Conservation (phyloP, 2,888 invertebrate species). For the Sepioteuthis lessoniana region DNA sequence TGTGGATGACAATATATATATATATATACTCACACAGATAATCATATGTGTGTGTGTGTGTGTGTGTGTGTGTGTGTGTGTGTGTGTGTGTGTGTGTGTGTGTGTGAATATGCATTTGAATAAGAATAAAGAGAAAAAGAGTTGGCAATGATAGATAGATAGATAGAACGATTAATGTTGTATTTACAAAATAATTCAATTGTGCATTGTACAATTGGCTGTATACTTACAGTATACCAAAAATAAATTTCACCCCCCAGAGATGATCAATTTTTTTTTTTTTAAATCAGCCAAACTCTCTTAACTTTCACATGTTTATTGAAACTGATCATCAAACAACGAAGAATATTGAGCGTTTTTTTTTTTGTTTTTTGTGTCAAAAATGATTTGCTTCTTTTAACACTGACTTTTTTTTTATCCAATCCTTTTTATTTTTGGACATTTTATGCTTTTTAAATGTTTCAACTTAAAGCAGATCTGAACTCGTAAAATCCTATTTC, state of each 20-base stretch:
- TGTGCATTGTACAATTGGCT: not conserved
- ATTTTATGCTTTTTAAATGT: not conserved
- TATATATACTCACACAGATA: no score
- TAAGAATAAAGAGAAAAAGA: no score
- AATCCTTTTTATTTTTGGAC: not conserved
- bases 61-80: no score
- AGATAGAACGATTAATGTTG: not conserved
- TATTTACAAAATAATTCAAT: not conserved
- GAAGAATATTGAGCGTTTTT: no score
- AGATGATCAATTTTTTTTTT: not conserved
- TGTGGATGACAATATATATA: no score
- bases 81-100: no score
- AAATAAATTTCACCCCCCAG: not conserved
- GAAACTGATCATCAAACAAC: not conserved
- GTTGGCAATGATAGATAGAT: no score
- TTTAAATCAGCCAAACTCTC: not conserved
- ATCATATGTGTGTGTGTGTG: no score
- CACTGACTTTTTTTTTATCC: not conserved
- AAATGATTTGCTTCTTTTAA: not conserved
- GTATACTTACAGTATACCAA: not conserved
- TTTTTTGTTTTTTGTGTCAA: conserved; percentile 33
- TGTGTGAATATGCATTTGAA: no score
- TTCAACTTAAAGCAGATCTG: no score
- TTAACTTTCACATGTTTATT: not conserved
- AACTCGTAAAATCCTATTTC: not conserved